These are phyloP conservation scores for Bruchidius siliquastri DNA, from an alignment of 2,888 invertebrate species.

Conservation along the genomic window DNA sequence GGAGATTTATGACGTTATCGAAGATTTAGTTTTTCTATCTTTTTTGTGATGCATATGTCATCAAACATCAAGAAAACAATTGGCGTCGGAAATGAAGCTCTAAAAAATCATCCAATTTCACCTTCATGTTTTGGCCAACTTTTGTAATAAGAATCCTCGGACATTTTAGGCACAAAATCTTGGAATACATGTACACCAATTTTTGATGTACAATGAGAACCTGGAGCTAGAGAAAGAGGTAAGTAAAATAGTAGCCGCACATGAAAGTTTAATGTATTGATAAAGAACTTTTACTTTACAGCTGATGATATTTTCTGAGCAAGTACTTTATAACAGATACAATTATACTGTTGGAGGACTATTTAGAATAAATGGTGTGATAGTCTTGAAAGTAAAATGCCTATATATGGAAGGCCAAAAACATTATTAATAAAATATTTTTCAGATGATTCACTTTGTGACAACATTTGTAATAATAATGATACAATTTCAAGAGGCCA, in stretches of 20 bases:
- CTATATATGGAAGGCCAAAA: slow-evolving; percentile 5
- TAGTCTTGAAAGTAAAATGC: slow-evolving; percentile 21
- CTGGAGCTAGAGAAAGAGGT: slow-evolving; percentile 17
- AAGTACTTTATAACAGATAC: slow-evolving; percentile 21
- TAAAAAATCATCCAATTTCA: not conserved
- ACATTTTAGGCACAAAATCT: slow-evolving; percentile 15
- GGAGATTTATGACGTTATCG: too few species aligned
- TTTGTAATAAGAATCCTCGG: not conserved
- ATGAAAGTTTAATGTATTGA: not conserved
- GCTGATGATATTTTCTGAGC: slow-evolving; percentile 26
- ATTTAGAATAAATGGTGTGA: slow-evolving; percentile 22
- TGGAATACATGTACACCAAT: slow-evolving; percentile 16
- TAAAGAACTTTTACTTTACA: slow-evolving; percentile 14
- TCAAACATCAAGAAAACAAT: too few species aligned
- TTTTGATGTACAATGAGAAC: slow-evolving; percentile 15
- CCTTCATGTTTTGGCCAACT: too few species aligned
- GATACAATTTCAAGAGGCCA: slow-evolving; percentile 42
- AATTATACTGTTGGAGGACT: slow-evolving; percentile 22
- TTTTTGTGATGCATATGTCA: too few species aligned
- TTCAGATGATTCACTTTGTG: slow-evolving; percentile 40
- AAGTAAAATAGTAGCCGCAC: not conserved
- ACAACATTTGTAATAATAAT: slow-evolving; percentile 44
- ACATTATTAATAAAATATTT: slow-evolving; percentile 9
- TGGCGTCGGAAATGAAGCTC: too few species aligned
- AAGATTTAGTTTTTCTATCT: too few species aligned